Evolutionary conservation across 37 sponge, comb jelly and placozoan genomes (phyloP).

Genomic region (Geodia barretti): DNA sequence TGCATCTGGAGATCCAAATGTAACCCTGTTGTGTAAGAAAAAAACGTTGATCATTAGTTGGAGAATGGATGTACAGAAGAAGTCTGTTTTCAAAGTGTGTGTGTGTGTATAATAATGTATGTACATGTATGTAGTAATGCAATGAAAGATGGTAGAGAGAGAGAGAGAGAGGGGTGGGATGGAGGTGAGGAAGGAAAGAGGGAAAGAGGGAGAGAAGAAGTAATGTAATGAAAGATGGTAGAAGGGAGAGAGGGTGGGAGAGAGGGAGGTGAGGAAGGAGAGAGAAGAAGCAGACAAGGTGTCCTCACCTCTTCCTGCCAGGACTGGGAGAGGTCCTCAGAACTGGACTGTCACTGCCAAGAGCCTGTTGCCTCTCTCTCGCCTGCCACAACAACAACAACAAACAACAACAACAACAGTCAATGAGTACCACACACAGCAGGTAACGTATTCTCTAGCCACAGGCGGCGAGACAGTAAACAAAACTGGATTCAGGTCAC

Average conservation of each 20-base stretch:
- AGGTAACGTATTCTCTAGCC: not conserved
- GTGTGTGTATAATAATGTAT: constrained; percentile 29
- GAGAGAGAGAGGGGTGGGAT: not conserved
- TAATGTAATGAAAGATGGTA: not conserved
- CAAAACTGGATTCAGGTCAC: too few species aligned
- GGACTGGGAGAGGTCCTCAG: not conserved
- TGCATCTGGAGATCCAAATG: too few species aligned
- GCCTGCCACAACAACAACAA: constrained; percentile 7
- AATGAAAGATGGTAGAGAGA: constrained; percentile 3
- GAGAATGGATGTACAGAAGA: too few species aligned
- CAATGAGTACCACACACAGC: not conserved
- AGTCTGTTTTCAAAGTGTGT: constrained; percentile 11
- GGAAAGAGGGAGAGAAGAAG: constrained; percentile 1
- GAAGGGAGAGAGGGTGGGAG: not conserved
- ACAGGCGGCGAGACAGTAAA: too few species aligned
- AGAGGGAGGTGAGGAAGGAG: not conserved
- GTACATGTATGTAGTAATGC: not conserved
- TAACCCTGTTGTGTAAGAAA: too few species aligned
- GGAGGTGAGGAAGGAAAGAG: not conserved
- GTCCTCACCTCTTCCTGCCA: not conserved
- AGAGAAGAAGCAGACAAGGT: not conserved
- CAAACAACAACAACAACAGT: not conserved
- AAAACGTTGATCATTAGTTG: too few species aligned
- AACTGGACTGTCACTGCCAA: not conserved
- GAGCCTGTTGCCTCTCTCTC: constrained; percentile 25